A percentile compares a stretch with the other conserved stretches of the same genome.
Conservation (phyloP, 2,888 invertebrate species). For the Myopa testacea region DNA sequence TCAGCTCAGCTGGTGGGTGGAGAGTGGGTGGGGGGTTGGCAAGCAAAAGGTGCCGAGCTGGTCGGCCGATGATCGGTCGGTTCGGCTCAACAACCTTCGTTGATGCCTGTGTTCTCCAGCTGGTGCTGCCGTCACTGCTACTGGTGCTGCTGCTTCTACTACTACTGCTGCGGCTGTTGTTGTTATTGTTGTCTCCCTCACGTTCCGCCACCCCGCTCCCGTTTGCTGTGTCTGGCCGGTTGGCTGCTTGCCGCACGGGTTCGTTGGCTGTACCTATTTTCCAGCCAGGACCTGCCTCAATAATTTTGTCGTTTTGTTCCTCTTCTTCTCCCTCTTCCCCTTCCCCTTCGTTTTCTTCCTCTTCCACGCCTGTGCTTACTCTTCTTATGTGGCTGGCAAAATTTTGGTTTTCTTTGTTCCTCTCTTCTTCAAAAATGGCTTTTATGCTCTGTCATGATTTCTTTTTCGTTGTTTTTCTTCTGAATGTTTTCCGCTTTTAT, state of each 20-base stretch:
- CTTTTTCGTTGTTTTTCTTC: conserved; percentile 20
- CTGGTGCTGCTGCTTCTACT: neutral
- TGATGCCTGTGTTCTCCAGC: conserved; percentile 5
- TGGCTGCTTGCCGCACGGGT: conserved; percentile 50
- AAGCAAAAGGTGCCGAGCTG: neutral
- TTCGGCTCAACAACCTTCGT: neutral
- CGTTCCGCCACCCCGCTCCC: neutral
- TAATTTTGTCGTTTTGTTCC: conserved; percentile 51
- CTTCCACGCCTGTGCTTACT: conserved; percentile 36
- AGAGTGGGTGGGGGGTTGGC: neutral
- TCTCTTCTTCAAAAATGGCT: conserved; percentile 13
- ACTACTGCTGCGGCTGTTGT: neutral
- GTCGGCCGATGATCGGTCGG: neutral
- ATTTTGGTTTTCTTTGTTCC: conserved; percentile 25
- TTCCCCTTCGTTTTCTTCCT: neutral
- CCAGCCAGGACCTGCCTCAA: conserved; percentile 67
- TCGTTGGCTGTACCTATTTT: conserved; percentile 68
- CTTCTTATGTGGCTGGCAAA: neutral
- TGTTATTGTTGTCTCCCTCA: neutral
- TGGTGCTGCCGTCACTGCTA: neutral
- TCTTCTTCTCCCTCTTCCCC: conserved; percentile 6
- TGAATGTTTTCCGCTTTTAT: neutral
- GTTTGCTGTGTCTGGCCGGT: conserved; percentile 32
- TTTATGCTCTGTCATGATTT: neutral
- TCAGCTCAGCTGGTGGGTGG: neutral